These are phyloP conservation scores for Lipophrys pholis DNA, from an alignment of 2,113 vertebrate genomes.

Conservation along the genomic window DNA sequence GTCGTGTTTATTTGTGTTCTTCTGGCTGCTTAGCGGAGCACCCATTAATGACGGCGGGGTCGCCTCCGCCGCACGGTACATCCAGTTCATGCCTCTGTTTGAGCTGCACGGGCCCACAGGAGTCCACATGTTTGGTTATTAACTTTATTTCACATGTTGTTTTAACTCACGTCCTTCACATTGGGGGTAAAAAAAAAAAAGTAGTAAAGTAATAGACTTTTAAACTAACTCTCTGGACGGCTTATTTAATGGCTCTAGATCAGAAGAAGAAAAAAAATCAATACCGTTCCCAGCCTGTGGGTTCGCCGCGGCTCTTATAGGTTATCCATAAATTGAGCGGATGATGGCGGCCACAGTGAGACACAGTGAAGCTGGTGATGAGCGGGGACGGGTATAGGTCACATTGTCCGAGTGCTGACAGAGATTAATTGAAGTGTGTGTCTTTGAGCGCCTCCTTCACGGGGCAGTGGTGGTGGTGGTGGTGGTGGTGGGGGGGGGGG, in stretches of 20 bases:
- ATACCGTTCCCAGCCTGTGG: conserved; percentile 49
- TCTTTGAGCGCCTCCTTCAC: conserved; percentile 35
- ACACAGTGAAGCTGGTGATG: conserved; percentile 62
- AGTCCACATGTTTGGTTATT: conserved; percentile 6
- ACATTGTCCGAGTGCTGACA: conserved; percentile 69
- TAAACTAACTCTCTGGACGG: conserved; percentile 48
- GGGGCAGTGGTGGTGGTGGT: too few relatives aligned
- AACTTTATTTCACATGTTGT: conserved; percentile 52
- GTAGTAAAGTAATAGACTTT: conserved; percentile 55
- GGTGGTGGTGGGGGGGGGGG: conserved; percentile 25
- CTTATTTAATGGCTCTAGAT: conserved; percentile 60
- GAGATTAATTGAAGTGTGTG: conserved; percentile 72
- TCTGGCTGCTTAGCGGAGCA: conserved; percentile 30
- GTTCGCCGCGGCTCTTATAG: conserved; percentile 49
- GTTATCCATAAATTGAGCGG: conserved; percentile 73
- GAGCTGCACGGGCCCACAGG: too few relatives aligned
- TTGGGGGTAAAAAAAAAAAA: neutral
- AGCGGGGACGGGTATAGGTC: conserved; percentile 70
- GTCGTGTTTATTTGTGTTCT: conserved; percentile 62
- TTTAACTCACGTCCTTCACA: conserved; percentile 38
- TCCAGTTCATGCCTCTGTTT: too few relatives aligned
- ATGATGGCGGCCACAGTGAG: too few relatives aligned
- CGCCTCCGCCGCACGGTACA: too few relatives aligned
- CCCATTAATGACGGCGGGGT: too few relatives aligned
- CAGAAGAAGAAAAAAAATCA: conserved; percentile 41